Conservation (phyloP, 2,888 invertebrate genomes). For the Drosophila affinis region DNA sequence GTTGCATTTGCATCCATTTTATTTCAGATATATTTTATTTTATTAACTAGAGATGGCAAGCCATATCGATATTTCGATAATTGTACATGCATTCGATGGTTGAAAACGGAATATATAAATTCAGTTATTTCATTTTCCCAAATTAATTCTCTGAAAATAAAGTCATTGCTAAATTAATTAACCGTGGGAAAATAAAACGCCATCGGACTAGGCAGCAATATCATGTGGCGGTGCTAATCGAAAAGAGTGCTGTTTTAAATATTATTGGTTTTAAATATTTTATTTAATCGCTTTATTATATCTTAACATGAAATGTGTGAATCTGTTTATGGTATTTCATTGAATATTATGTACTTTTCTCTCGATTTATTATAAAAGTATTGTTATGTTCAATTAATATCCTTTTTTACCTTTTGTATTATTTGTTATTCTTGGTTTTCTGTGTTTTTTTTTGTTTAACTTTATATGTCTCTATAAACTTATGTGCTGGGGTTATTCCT, state of each 20-base stretch:
- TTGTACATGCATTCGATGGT: background rate
- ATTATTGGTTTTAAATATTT: slow-evolving; percentile 61
- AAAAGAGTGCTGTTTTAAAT: background rate
- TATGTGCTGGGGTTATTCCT: slow-evolving; percentile 65
- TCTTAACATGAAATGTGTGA: slow-evolving; percentile 74
- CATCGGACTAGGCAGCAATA: background rate
- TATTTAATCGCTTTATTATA: slow-evolving; percentile 71
- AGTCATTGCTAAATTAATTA: background rate
- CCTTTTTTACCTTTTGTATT: background rate
- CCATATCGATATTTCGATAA: background rate
- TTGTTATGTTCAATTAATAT: slow-evolving; percentile 43
- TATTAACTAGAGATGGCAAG: background rate
- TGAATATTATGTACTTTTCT: slow-evolving; percentile 51
- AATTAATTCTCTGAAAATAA: background rate
- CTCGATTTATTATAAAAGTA: slow-evolving; percentile 67
- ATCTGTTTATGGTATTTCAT: slow-evolving; percentile 51
- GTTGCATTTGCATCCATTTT: slow-evolving; percentile 67
- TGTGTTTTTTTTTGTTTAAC: slow-evolving; percentile 30
- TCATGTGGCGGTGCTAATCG: background rate
- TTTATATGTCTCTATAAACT: slow-evolving; percentile 68
- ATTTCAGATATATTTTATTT: background rate
- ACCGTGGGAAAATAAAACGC: no score
- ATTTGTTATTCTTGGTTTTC: slow-evolving; percentile 55
- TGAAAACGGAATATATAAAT: no score
- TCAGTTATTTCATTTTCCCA: background rate